phyloP scores from a whole-genome alignment of 2,888 invertebrate species.

The Orthosia incerta region DNA sequence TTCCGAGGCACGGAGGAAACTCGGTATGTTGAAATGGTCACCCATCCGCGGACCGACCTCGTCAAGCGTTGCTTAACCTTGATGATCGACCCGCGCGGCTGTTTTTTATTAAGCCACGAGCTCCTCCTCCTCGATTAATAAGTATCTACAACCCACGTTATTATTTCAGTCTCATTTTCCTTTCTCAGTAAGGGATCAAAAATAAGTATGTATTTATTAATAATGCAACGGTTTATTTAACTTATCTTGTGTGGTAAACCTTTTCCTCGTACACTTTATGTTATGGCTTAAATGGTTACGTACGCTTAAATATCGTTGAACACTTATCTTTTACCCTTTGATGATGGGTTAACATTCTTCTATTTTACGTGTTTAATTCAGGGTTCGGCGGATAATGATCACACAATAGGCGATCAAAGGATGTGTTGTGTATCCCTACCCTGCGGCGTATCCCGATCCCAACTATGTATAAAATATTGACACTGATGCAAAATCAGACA shows the following conservation, averaged over 20 bases:
- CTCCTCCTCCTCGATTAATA: too few relatives aligned
- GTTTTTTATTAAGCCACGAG: too few relatives aligned
- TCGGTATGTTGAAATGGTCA: too few relatives aligned
- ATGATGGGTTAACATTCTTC: constrained; percentile 28
- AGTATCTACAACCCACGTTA: constrained; percentile 3
- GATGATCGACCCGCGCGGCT: too few relatives aligned
- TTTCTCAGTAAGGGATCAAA: not conserved
- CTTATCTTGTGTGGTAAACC: constrained; percentile 1
- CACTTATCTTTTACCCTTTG: constrained; percentile 37
- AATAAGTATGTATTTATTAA: constrained; percentile 5
- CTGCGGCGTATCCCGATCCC: not conserved
- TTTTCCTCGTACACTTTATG: constrained; percentile 17
- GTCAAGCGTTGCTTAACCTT: too few relatives aligned
- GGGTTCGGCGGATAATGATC: constrained; percentile 61
- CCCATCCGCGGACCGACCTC: too few relatives aligned
- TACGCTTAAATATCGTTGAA: constrained; percentile 8
- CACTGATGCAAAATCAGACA: constrained; percentile 8
- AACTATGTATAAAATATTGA: constrained; percentile 9
- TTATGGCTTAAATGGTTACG: constrained; percentile 2
- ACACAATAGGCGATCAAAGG: constrained; percentile 67
- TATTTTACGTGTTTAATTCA: constrained; percentile 36
- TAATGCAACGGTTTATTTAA: not conserved
- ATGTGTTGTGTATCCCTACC: constrained; percentile 22
- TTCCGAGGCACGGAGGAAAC: too few relatives aligned
- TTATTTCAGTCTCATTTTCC: constrained; percentile 1